Evolutionary conservation across 2,797 vertebrate genomes (phyloP).

Genomic region (Pachyuromys duprasi): DNA sequence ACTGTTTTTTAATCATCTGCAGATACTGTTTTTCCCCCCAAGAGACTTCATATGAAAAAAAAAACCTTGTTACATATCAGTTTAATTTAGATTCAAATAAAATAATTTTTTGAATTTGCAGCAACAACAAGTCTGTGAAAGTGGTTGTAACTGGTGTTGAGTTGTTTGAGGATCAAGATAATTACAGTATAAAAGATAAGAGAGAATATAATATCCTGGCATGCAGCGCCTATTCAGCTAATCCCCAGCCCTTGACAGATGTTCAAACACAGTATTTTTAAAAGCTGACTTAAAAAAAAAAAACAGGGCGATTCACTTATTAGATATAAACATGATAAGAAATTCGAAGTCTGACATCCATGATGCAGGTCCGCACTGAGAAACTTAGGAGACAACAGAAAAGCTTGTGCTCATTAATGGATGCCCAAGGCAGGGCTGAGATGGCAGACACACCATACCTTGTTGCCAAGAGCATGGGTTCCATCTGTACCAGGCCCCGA

Average conservation of each 20-base stretch:
- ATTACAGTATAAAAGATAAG: conserved; percentile 86
- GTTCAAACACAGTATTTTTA: conserved; percentile 85
- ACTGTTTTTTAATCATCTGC: conserved; percentile 84
- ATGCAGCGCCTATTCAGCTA: conserved; percentile 84
- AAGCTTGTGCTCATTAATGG: background rate
- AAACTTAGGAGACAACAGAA: conserved; percentile 41
- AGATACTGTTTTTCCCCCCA: conserved; percentile 56
- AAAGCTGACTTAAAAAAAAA: conserved; percentile 83
- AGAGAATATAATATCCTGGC: conserved; percentile 85
- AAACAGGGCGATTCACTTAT: conserved; percentile 81
- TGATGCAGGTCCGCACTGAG: conserved; percentile 63
- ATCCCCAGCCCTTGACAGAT: conserved; percentile 85
- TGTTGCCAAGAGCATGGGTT: background rate
- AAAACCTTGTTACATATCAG: conserved; percentile 79
- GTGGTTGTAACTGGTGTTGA: conserved; percentile 83
- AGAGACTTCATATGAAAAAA: conserved; percentile 70
- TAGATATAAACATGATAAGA: conserved; percentile 83
- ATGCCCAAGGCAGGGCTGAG: background rate
- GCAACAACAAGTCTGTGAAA: conserved; percentile 85
- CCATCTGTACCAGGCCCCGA: background rate
- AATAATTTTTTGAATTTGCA: conserved; percentile 86
- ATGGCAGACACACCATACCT: rapidly evolving
- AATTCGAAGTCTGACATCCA: conserved; percentile 75
- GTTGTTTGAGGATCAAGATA: conserved; percentile 88
- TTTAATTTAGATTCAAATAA: conserved; percentile 86